These are phyloP conservation scores for Melitaea cinxia DNA, from an alignment of 1,140 invertebrate species.

Conservation along the genomic window DNA sequence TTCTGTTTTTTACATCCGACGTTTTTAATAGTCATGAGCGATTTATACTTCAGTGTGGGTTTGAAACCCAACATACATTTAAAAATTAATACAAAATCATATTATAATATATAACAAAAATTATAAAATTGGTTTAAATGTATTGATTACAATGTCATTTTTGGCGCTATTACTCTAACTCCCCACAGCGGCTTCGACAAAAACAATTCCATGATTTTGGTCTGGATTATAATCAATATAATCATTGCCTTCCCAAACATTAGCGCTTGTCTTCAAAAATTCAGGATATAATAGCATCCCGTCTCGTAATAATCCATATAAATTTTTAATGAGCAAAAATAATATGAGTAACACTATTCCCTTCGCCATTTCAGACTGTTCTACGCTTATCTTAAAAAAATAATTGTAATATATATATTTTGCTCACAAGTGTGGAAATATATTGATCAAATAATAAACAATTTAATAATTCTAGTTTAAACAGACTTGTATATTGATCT, in stretches of 20 bases:
- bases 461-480: conserved; percentile 5
- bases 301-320: conserved; percentile 35
- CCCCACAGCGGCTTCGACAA: not conserved
- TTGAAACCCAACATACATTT: no score
- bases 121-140: no score
- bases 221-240: conserved; percentile 59
- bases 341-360: conserved; percentile 33
- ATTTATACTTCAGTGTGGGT: no score
- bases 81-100: no score
- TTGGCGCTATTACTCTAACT: not conserved
- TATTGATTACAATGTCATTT: no score
- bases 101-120: no score
- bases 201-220: conserved; percentile 24
- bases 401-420: conserved; percentile 3
- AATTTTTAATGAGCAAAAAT: conserved; percentile 34
- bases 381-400: not conserved
- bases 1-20: no score
- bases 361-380: conserved; percentile 28
- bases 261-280: conserved; percentile 46
- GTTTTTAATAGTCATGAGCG: no score
- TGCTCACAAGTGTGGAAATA: not conserved
- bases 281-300: conserved; percentile 58
- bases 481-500: not conserved
- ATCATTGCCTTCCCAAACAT: conserved; percentile 50
- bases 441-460: conserved; percentile 1